phyloP scores from a whole-genome alignment of 2,113 vertebrate species.

The Oxygymnocypris stewartii region DNA sequence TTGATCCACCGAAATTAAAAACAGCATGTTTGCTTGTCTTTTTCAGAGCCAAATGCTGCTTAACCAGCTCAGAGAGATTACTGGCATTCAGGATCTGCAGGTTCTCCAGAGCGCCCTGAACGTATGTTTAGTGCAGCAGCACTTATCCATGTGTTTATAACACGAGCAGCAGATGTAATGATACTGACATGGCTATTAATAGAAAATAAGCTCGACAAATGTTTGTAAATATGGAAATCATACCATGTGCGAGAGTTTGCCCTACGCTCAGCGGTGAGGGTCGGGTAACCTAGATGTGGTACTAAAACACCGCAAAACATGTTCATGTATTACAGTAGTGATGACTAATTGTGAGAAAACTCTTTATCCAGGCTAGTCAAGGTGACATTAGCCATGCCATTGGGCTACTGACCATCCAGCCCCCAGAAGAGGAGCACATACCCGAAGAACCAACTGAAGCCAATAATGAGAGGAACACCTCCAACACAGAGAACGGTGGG shows the following conservation, averaged over 20 bases:
- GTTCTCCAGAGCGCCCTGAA: constrained; percentile 85
- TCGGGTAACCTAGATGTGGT: background rate
- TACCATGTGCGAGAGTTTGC: background rate
- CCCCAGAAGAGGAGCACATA: constrained; percentile 29
- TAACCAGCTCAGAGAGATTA: constrained; percentile 92
- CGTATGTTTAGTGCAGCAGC: constrained; percentile 70
- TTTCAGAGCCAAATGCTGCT: constrained; percentile 84
- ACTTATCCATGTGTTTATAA: background rate
- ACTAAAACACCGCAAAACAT: background rate
- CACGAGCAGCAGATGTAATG: constrained; percentile 12
- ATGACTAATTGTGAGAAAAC: background rate
- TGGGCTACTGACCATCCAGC: constrained; percentile 77
- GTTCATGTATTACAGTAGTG: background rate
- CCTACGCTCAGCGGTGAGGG: background rate
- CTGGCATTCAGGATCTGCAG: constrained; percentile 86
- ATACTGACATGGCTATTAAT: constrained; percentile 31
- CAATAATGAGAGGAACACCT: constrained; percentile 27
- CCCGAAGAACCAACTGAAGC: constrained; percentile 28
- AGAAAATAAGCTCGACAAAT: constrained; percentile 17
- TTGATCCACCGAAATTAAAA: constrained; percentile 9
- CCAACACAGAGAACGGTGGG: constrained; percentile 40
- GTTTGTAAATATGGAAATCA: constrained; percentile 45
- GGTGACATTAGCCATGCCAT: constrained; percentile 90
- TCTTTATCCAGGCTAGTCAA: constrained; percentile 79
- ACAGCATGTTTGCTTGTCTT: constrained; percentile 42